phyloP scores from a whole-genome alignment of 2,113 vertebrate genomes.

The Sakesphorus luctuosus region DNA sequence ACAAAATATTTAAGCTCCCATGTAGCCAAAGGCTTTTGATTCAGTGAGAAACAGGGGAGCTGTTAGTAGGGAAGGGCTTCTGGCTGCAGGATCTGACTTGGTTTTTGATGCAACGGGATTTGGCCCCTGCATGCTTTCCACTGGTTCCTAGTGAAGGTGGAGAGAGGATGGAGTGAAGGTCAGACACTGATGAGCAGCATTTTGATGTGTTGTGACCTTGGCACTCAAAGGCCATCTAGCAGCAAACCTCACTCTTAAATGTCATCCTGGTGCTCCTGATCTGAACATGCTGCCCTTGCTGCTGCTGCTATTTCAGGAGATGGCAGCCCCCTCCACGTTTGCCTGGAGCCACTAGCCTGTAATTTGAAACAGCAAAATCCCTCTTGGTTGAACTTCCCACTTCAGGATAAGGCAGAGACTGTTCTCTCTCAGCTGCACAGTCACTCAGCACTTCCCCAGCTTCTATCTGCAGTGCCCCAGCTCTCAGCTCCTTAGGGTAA shows the following conservation, averaged over 20 bases:
- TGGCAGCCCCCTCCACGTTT: not conserved
- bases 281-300: not conserved
- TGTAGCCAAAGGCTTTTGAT: not conserved
- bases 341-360: slow-evolving; percentile 38
- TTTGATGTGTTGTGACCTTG: not conserved
- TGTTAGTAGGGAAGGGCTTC: not conserved
- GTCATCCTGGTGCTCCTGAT: not conserved
- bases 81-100: not conserved
- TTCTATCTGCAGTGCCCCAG: not conserved
- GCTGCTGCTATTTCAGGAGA: slow-evolving; percentile 58
- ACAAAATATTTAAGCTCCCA: slow-evolving; percentile 29
- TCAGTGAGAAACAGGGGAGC: not conserved
- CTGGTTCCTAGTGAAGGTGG: not conserved
- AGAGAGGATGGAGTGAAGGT: not conserved
- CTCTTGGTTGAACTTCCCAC: slow-evolving; percentile 46
- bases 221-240: not conserved
- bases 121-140: not conserved
- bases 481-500: slow-evolving; percentile 32
- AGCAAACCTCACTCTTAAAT: slow-evolving; percentile 1
- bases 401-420: slow-evolving; percentile 57
- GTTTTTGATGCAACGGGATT: not conserved
- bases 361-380: slow-evolving; percentile 57
- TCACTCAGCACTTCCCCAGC: slow-evolving; percentile 37
- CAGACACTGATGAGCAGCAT: not conserved
- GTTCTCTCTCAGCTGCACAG: slow-evolving; percentile 55